phyloP scores from a whole-genome alignment of 2,797 vertebrate species.

The Huso huso region DNA sequence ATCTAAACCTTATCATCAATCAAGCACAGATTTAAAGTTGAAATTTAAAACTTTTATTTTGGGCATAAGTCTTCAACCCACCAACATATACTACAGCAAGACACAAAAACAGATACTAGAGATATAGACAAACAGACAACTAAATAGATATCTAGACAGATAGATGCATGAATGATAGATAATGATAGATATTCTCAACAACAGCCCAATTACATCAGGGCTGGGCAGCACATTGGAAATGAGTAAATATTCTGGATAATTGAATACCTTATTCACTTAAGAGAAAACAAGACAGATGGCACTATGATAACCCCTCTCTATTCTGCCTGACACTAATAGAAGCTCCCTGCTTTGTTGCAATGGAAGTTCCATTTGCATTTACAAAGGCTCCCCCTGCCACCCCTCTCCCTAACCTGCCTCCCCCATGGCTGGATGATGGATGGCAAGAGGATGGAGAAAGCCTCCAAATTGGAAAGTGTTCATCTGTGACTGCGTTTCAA shows the following conservation, averaged over 20 bases:
- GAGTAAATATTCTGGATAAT: slow-evolving; percentile 36
- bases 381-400: slow-evolving; percentile 35
- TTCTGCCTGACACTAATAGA: slow-evolving; percentile 35
- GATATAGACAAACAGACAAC: background rate
- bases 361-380: slow-evolving; percentile 57
- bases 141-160: too few relatives aligned
- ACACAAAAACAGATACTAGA: too few relatives aligned
- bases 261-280: slow-evolving; percentile 30
- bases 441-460: slow-evolving; percentile 38
- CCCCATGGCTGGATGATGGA: slow-evolving; percentile 39
- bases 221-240: slow-evolving; percentile 23
- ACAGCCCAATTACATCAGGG: slow-evolving; percentile 20
- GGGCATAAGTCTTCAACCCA: background rate
- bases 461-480: slow-evolving; percentile 31
- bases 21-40: background rate
- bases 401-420: slow-evolving; percentile 1
- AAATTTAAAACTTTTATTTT: background rate
- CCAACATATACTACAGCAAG: too few relatives aligned
- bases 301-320: slow-evolving; percentile 44
- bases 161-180: slow-evolving; percentile 22
- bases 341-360: slow-evolving; percentile 38
- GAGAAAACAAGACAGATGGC: slow-evolving; percentile 47
- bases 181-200: slow-evolving; percentile 28
- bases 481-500: slow-evolving; percentile 8
- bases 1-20: background rate